phyloP scores from a whole-genome alignment of 2,797 vertebrate genomes.

The Fundulus diaphanus region DNA sequence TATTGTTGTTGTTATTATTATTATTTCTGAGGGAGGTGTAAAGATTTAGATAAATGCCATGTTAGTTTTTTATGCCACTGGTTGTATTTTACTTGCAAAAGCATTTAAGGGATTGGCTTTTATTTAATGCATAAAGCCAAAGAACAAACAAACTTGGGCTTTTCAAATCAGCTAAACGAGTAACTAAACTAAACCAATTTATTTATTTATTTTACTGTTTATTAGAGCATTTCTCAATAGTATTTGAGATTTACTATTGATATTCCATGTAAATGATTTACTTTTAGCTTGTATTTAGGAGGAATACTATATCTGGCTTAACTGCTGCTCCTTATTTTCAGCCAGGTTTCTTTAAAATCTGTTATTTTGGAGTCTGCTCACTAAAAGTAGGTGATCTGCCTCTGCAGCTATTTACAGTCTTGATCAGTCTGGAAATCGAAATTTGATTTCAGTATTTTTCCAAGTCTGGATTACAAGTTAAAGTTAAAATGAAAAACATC shows the following conservation, averaged over 20 bases:
- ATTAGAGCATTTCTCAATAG: constrained; percentile 51
- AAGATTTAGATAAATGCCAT: constrained; percentile 36
- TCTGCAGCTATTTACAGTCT: not conserved
- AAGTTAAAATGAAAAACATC: not conserved
- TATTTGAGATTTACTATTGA: constrained; percentile 44
- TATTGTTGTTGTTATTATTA: constrained; percentile 31
- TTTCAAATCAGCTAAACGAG: not conserved
- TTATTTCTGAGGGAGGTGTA: not conserved
- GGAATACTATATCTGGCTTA: not conserved
- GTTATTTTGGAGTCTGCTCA: not conserved
- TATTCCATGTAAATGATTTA: constrained; percentile 49
- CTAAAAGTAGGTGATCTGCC: not conserved
- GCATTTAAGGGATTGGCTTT: constrained; percentile 3
- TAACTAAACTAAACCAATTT: constrained; percentile 22
- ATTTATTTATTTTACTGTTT: constrained; percentile 32
- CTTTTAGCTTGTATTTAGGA: not conserved
- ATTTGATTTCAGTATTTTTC: not conserved
- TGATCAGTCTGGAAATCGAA: not conserved
- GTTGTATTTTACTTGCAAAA: constrained; percentile 26
- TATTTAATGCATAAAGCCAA: constrained; percentile 10
- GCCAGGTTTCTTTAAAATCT: not conserved
- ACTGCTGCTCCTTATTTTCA: not conserved
- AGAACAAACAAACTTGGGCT: constrained; percentile 16
- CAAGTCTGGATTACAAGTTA: not conserved
- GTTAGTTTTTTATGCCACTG: constrained; percentile 29